Conservation (phyloP, 2,113 vertebrate species). For the Scophthalmus maximus region DNA sequence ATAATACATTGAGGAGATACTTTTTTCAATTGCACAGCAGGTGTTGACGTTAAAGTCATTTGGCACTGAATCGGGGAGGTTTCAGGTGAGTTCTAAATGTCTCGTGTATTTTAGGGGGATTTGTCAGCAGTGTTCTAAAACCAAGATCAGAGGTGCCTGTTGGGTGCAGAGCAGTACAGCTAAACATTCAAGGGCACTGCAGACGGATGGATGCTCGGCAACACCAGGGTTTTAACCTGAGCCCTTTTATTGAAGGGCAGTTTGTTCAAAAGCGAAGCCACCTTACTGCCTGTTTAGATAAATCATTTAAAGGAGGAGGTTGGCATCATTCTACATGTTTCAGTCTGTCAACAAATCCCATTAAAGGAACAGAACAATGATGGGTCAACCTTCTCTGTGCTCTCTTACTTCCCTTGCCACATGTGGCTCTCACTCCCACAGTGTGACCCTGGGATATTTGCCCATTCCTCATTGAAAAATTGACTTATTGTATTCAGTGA, state of each 20-base stretch:
- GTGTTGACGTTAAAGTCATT: constrained; percentile 1
- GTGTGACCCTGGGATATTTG: not conserved
- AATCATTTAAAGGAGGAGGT: not conserved
- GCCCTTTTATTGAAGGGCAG: constrained; percentile 20
- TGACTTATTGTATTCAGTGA: not conserved
- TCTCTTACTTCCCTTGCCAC: not conserved
- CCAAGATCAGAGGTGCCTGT: constrained; percentile 11
- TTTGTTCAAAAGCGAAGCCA: constrained; percentile 7
- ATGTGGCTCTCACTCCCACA: not conserved
- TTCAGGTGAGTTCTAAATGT: constrained; percentile 28
- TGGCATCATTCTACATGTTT: not conserved
- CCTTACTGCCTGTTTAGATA: not conserved
- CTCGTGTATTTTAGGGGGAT: not conserved
- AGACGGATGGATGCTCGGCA: not conserved
- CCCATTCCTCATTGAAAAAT: not conserved
- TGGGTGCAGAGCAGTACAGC: constrained; percentile 18
- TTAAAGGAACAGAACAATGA: not conserved
- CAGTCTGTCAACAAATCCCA: not conserved
- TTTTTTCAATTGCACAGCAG: not conserved
- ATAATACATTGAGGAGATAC: constrained; percentile 22
- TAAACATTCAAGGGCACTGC: constrained; percentile 34
- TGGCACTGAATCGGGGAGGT: not conserved
- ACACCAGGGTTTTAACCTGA: constrained; percentile 3
- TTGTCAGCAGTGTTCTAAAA: not conserved
- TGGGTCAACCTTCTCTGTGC: not conserved